Evolutionary conservation across 2,888 invertebrate genomes (phyloP).

Genomic region (Pollenia angustigena): DNA sequence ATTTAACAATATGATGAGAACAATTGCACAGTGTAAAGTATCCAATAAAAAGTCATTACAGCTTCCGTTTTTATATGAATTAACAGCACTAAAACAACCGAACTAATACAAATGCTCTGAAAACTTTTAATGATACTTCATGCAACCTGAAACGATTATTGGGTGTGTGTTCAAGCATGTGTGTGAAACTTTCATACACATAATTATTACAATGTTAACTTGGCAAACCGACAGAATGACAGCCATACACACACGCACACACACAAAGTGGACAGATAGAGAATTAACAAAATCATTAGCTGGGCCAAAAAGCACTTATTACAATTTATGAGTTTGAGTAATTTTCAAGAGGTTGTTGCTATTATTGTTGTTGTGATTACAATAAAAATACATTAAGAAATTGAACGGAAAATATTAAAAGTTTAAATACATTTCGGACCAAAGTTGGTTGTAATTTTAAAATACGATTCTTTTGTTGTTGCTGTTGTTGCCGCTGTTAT

Average conservation of each 20-base stretch:
- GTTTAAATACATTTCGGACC: conserved; percentile 33
- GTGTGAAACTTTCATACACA: conserved; percentile 38
- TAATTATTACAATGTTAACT: conserved; percentile 60
- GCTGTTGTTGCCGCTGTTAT: background rate
- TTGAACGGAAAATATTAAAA: conserved; percentile 56
- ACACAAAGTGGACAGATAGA: conserved; percentile 22
- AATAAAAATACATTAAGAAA: conserved; percentile 60
- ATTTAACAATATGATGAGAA: conserved; percentile 39
- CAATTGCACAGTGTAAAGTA: conserved; percentile 46
- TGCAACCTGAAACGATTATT: conserved; percentile 25
- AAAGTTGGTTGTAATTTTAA: conserved; percentile 53
- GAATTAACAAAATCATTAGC: conserved; percentile 64
- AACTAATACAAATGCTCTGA: background rate
- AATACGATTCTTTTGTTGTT: background rate
- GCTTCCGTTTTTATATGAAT: conserved; percentile 65
- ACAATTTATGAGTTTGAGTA: conserved; percentile 46
- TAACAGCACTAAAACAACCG: conserved; percentile 5
- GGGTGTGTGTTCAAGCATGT: background rate
- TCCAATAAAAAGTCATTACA: conserved; percentile 68
- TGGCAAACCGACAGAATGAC: conserved; percentile 52
- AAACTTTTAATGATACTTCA: conserved; percentile 51
- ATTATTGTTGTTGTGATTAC: background rate
- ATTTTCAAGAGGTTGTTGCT: conserved; percentile 19
- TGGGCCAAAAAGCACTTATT: conserved; percentile 51
- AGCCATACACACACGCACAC: conserved; percentile 12